phyloP scores from a whole-genome alignment of 2,888 invertebrate genomes.

The Xestia ashworthii region DNA sequence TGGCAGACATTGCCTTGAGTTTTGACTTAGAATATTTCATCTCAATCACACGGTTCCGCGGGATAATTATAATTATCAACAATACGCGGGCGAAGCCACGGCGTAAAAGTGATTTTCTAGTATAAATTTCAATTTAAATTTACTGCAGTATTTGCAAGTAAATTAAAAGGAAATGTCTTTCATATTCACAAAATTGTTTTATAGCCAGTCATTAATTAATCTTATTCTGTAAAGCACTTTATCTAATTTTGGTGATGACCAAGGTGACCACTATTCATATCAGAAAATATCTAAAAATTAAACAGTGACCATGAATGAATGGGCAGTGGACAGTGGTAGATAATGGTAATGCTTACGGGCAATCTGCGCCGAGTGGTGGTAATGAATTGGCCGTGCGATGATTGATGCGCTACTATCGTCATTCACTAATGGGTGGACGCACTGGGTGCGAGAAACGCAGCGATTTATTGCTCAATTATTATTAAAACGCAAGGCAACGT shows the following conservation, averaged over 20 bases:
- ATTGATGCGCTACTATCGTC: constrained; percentile 85
- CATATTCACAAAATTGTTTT: neutral
- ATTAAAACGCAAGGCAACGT: neutral
- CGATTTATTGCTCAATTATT: constrained; percentile 18
- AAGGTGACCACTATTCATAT: neutral
- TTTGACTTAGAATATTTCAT: no score
- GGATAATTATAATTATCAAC: neutral
- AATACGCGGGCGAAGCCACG: neutral
- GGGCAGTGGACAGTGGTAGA: constrained; percentile 40
- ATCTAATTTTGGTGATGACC: neutral
- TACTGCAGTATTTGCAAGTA: neutral
- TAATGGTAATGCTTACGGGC: constrained; percentile 67
- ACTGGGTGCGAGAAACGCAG: constrained; percentile 69
- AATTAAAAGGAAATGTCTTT: neutral
- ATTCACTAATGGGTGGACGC: constrained; percentile 84
- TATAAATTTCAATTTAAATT: neutral
- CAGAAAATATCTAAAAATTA: constrained; percentile 4
- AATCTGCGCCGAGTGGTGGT: constrained; percentile 88
- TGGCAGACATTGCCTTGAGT: no score
- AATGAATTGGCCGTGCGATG: constrained; percentile 88
- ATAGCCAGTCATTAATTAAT: neutral
- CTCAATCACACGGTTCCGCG: neutral
- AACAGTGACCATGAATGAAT: constrained; percentile 33
- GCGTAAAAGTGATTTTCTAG: neutral
- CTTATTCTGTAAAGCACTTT: neutral